Conservation (phyloP, 2,797 vertebrate species). For the Pagetopsis macropterus region DNA sequence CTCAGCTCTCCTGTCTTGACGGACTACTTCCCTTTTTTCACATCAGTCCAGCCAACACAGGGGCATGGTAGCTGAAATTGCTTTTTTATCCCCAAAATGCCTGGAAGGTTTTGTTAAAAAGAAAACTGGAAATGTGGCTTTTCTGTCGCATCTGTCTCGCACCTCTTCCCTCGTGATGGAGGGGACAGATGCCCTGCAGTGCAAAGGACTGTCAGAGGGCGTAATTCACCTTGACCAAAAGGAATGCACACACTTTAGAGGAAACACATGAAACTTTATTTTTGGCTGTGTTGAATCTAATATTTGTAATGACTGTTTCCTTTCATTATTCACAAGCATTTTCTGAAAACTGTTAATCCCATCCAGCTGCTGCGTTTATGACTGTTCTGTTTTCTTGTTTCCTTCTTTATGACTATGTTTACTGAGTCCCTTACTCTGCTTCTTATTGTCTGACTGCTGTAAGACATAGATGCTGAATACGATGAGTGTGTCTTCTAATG, state of each 20-base stretch:
- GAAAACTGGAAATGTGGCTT: neutral
- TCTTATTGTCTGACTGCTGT: constrained; percentile 30
- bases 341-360: constrained; percentile 34
- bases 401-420: constrained; percentile 20
- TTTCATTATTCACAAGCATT: constrained; percentile 43
- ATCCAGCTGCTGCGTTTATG: constrained; percentile 42
- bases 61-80: constrained; percentile 63
- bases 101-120: constrained; percentile 67
- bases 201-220: constrained; percentile 38
- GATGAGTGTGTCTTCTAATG: constrained; percentile 32
- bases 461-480: constrained; percentile 32
- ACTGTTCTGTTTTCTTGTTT: constrained; percentile 25
- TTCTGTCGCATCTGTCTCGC: constrained; percentile 57
- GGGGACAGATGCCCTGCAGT: constrained; percentile 33
- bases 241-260: constrained; percentile 6
- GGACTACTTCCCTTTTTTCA: constrained; percentile 55
- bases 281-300: constrained; percentile 47
- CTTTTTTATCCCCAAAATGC: constrained; percentile 76
- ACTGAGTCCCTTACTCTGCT: constrained; percentile 38
- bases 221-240: constrained; percentile 54
- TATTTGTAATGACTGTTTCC: constrained; percentile 25
- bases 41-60: constrained; percentile 55
- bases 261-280: constrained; percentile 12
- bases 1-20: constrained; percentile 47
- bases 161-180: constrained; percentile 31